Evolutionary conservation across 2,797 vertebrate genomes (phyloP).

Genomic region (Ctenopoma multispine): DNA sequence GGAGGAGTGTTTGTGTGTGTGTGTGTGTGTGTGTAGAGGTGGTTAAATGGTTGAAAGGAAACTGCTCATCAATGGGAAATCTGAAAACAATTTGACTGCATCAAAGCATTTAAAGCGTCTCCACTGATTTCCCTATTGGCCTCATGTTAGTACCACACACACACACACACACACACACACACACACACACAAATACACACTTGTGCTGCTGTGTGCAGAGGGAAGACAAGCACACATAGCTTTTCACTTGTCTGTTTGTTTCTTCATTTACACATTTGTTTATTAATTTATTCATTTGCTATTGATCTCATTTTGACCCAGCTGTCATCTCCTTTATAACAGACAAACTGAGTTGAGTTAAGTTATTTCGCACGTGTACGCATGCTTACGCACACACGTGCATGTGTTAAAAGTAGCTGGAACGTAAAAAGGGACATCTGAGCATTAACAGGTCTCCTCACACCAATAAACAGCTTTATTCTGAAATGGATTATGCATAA

Average conservation of each 20-base stretch:
- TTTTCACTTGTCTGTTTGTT: slow-evolving; percentile 69
- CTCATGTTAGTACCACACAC: slow-evolving; percentile 67
- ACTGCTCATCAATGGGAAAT: slow-evolving; percentile 83
- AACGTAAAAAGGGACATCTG: slow-evolving; percentile 31
- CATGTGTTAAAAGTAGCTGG: slow-evolving; percentile 2
- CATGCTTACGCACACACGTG: not conserved
- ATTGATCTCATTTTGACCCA: slow-evolving; percentile 71
- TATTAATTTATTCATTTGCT: slow-evolving; percentile 79
- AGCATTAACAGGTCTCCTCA: slow-evolving; percentile 49
- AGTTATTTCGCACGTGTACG: slow-evolving; percentile 15
- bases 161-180: not conserved
- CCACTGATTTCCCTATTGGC: slow-evolving; percentile 83
- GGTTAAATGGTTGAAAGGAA: slow-evolving; percentile 83
- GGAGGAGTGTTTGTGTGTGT: slow-evolving; percentile 43
- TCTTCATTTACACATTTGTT: slow-evolving; percentile 77
- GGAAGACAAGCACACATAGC: slow-evolving; percentile 57
- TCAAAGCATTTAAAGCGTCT: slow-evolving; percentile 81
- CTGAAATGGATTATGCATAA: too few species aligned
- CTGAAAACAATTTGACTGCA: slow-evolving; percentile 88
- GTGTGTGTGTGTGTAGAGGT: slow-evolving; percentile 64
- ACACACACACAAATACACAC: too few species aligned
- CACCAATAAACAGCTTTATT: too few species aligned
- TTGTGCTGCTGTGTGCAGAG: slow-evolving; percentile 47
- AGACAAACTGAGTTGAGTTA: slow-evolving; percentile 46
- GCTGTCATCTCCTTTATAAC: slow-evolving; percentile 55